Evolutionary conservation across 2,888 invertebrate genomes (phyloP), one percentile per base, ranked within the genome.

Genomic region (Epinotia ramella): DNA sequence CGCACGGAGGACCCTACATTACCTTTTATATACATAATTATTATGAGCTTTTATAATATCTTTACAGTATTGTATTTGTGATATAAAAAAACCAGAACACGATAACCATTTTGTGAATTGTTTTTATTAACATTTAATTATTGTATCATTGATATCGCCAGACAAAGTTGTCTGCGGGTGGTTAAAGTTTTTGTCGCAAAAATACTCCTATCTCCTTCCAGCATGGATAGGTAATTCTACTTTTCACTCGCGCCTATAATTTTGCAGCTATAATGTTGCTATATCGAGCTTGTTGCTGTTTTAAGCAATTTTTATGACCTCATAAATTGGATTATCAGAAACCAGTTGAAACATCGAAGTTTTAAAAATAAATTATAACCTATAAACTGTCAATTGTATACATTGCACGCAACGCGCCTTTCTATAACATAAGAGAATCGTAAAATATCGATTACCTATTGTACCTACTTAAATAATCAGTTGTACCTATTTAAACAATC

Each of bases 41-140:
- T 90, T 87, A 87, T 89, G 89, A 91, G 92, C 92, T 93, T 93
- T 91, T 92, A 89, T 91, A 91, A 88, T 87, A 79, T 86, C 82
- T 87, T 85, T 86, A 88, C 85, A 84, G 83, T 86, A 84, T 86
- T 85, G 83, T 83, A 86, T 85, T 84, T 86, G 86, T 87, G 85
- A 86, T 86, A 86, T 82, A 81, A 78, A 71, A 70, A 69, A 68
- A 66, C 69, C 82, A 79, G 80, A 80, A 80, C 70, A 66, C 82
- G 79, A 83, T 81, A 84, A 83, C 84, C 84, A 84, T 81, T 84
- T 88, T 87, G 84, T 88, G 87, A 87, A 85, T 84, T 70, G 49
- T 46, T 67, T 73, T 73, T 49, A 66, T 62, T 73, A 24, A 68
- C 44, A 40, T 59, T 49, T 70, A 53, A 59, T 65, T 44, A 62